phyloP scores from a whole-genome alignment of 2,113 vertebrate genomes.

The Chrysochloris asiatica region DNA sequence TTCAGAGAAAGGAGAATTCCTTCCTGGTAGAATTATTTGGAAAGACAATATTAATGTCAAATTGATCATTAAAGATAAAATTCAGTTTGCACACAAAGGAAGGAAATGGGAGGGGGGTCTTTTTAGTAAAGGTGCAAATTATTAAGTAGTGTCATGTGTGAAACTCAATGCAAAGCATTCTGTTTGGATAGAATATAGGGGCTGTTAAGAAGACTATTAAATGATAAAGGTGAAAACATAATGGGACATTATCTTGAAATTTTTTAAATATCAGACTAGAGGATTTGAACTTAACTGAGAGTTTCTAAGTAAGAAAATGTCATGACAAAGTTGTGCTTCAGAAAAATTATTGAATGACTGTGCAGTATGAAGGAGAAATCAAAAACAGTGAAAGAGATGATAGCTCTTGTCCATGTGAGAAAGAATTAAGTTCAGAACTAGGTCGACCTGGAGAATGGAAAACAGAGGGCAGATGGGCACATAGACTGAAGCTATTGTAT shows the following conservation, averaged over 20 bases:
- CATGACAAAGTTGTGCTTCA: background rate
- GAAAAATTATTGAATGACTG: background rate
- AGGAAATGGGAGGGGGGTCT: background rate
- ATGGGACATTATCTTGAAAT: background rate
- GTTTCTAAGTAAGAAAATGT: background rate
- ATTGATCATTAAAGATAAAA: background rate
- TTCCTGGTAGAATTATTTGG: background rate
- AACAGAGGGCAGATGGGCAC: background rate
- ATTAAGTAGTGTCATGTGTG: background rate
- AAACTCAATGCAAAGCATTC: background rate
- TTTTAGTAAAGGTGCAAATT: background rate
- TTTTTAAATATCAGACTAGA: background rate
- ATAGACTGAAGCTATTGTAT: background rate
- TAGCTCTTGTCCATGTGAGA: background rate
- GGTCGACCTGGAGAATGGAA: background rate
- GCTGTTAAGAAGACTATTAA: conserved; percentile 1
- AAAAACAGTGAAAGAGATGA: background rate
- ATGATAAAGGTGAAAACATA: background rate
- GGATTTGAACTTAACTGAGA: background rate
- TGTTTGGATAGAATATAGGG: background rate
- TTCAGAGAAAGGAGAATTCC: background rate
- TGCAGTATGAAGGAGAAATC: background rate
- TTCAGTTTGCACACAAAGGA: background rate
- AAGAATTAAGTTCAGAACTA: background rate
- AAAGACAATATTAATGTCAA: background rate